phyloP scores from a whole-genome alignment of 2,113 vertebrate species.

The Phalacrocorax brasilianus region DNA sequence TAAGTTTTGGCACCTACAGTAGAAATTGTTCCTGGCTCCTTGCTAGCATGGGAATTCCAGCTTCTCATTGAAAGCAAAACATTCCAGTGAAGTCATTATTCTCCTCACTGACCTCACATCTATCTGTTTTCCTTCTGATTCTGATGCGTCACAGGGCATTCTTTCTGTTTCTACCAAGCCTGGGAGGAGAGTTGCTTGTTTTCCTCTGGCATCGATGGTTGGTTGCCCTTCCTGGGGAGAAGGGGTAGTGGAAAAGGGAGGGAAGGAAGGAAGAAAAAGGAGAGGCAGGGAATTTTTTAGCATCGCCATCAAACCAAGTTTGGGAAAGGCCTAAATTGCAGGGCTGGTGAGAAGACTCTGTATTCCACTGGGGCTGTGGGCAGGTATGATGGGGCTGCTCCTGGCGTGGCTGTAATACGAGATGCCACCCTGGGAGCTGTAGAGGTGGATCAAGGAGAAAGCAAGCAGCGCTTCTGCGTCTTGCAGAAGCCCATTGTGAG shows the following conservation, averaged over 20 bases:
- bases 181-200: not conserved
- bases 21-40: not conserved
- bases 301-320: not conserved
- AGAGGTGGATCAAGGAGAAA: not conserved
- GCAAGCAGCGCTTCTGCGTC: not conserved
- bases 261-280: not conserved
- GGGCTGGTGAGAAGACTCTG: not conserved
- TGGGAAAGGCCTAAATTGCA: not conserved
- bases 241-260: not conserved
- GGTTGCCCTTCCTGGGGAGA: not conserved
- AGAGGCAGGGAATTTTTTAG: not conserved
- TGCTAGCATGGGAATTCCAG: not conserved
- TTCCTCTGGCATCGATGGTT: not conserved
- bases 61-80: not conserved
- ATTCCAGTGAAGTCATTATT: not conserved
- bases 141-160: accelerated
- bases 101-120: not conserved
- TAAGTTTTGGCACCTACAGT: not conserved
- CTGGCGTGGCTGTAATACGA: accelerated
- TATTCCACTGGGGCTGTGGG: not conserved
- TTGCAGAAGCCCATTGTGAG: not conserved
- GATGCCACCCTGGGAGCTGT: not conserved
- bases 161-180: not conserved
- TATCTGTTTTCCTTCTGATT: not conserved
- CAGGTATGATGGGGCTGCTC: not conserved